These are phyloP conservation scores for Thereva nobilitata DNA, from an alignment of 2,888 invertebrate species.

Conservation along the genomic window DNA sequence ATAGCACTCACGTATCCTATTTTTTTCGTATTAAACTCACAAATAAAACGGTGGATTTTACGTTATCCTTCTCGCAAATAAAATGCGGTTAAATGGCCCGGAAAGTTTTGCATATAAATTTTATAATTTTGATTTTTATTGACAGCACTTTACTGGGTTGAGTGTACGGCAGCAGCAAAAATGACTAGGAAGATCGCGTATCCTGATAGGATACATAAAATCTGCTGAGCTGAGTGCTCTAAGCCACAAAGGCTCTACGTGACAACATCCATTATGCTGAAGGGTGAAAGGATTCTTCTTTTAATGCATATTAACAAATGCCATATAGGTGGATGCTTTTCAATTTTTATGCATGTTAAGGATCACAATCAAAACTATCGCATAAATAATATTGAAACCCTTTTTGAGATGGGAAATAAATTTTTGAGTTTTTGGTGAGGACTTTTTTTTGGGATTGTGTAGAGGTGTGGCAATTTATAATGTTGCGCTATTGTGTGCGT, in stretches of 20 bases:
- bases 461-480: no score
- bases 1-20: no score
- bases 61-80: conserved; percentile 9
- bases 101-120: conserved; percentile 40
- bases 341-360: conserved; percentile 27
- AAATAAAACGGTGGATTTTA: no score
- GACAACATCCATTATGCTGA: not conserved
- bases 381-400: conserved; percentile 26
- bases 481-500: no score
- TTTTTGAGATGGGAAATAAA: conserved; percentile 18
- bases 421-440: no score
- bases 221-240: not conserved
- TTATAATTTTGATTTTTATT: conserved; percentile 35
- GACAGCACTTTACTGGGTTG: not conserved
- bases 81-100: conserved; percentile 37
- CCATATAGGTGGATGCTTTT: not conserved
- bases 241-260: conserved; percentile 1
- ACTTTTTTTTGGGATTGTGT: no score
- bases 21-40: no score
- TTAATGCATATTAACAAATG: conserved; percentile 25
- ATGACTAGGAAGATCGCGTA: not conserved
- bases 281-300: not conserved
- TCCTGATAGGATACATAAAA: not conserved
- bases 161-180: not conserved
- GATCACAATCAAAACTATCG: conserved; percentile 19